Base-by-base conservation (phyloP, 2,888 invertebrate species). In the Alcis repandata region DNA sequence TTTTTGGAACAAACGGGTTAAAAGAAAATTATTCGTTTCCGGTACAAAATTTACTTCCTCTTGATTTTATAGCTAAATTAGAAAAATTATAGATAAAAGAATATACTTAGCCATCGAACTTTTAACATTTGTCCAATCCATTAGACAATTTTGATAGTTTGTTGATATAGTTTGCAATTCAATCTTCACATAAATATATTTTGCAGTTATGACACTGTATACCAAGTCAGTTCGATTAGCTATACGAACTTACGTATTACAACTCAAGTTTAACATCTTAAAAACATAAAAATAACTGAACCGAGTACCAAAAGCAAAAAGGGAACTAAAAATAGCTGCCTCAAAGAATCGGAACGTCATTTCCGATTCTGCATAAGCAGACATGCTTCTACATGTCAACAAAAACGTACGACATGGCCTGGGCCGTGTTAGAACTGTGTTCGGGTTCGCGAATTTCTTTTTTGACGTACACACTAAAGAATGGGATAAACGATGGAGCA, bases 281-380 rank as follows among this genome's bases (percentile, higher is more conserved):
- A 22, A 32, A 36, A 63, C 56, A 59, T 58, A 70, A 67, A 62
- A 67, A 59, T 59, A 59, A 62, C 62, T 43, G 58, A 67, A 59
- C 56, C 40, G 41, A 63, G 52, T 58, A 40, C 45, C 17, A 51
- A 56, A 56, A 51, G 32, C 40, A 65, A 56, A 57, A 64, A 59
- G 45, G 45, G 72, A 70, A 56, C 56, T 63, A 19, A 56, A 67
- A 65, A 63, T 64, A 46, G 53, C 63, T 68, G 56, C 60, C 63
- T 67, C 62, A 53, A 57, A 78, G 76, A 80, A 78, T 82, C 69
- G 68, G 71, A 33, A 59, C 71, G 66, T 77, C 73, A 79, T 82
- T 80, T 78, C 77, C 73, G 72, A 80, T 82, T 79, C 85, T 84
- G 86, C 84, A 88, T 87, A 87, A 87, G 77, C 77, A 82, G 83